Evolutionary conservation across 2,888 invertebrate genomes (phyloP).

Genomic region (Mesorhabditis sp.): DNA sequence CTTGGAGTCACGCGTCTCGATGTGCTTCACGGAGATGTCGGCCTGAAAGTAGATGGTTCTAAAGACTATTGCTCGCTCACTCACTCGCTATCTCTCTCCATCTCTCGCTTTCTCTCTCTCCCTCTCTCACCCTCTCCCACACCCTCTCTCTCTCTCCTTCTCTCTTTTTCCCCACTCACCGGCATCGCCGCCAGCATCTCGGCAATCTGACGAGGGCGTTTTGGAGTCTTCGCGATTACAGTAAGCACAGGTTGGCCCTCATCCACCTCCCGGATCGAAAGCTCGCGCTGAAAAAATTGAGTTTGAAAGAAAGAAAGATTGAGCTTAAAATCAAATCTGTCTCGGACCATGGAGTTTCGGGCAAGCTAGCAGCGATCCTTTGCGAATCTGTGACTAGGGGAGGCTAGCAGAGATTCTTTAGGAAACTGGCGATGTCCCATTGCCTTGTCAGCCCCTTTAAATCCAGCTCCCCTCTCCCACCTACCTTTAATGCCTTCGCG

Average conservation of each 20-base stretch:
- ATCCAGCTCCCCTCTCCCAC: neutral
- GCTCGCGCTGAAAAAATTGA: conserved; percentile 9
- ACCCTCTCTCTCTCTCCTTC: neutral
- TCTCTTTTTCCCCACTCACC: conserved; percentile 20
- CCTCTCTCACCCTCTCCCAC: too few species aligned
- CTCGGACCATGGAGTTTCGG: neutral
- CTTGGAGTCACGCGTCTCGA: conserved; percentile 40
- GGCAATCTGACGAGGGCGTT: conserved; percentile 31
- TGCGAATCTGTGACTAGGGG: conserved; percentile 10
- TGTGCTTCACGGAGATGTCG: conserved; percentile 33
- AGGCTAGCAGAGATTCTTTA: conserved; percentile 1
- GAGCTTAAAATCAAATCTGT: too few species aligned
- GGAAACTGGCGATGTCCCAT: too few species aligned
- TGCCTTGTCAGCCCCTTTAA: too few species aligned
- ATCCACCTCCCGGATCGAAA: conserved; percentile 32
- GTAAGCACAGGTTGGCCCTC: conserved; percentile 43
- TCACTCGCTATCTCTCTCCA: neutral
- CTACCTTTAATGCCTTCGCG: conserved; percentile 17
- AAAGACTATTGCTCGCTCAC: neutral
- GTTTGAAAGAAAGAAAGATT: neutral
- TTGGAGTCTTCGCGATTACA: conserved; percentile 44
- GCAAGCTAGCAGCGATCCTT: neutral
- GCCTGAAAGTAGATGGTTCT: conserved; percentile 12
- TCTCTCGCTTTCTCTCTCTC: too few species aligned
- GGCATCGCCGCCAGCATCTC: conserved; percentile 46